Conservation (phyloP, 2,888 invertebrate genomes). For the Craniophora ligustri region DNA sequence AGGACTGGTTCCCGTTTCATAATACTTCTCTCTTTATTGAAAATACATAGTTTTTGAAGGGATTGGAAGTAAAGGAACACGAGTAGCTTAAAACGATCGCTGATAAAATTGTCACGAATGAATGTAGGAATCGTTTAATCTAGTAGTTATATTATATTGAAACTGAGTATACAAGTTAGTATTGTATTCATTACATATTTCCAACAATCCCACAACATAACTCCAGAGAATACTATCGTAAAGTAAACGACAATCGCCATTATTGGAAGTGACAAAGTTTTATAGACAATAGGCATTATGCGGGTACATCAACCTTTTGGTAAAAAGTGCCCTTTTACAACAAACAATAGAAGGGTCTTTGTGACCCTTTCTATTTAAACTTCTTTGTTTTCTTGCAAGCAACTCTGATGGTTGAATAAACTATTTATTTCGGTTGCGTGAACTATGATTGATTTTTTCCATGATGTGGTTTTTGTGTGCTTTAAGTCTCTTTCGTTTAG, state of each 20-base stretch:
- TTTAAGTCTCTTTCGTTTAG: background rate
- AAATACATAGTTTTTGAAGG: too few relatives aligned
- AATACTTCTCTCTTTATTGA: too few relatives aligned
- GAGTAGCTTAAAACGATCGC: too few relatives aligned
- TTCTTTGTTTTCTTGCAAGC: conserved; percentile 52
- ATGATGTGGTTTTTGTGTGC: background rate
- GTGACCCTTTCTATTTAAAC: conserved; percentile 50
- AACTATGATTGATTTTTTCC: conserved; percentile 17
- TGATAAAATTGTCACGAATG: too few relatives aligned
- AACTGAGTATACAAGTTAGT: too few relatives aligned
- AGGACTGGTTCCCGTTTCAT: too few relatives aligned
- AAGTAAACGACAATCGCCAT: conserved; percentile 34
- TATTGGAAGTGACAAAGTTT: conserved; percentile 44
- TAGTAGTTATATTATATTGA: too few relatives aligned
- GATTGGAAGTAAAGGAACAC: too few relatives aligned
- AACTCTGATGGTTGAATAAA: conserved; percentile 29
- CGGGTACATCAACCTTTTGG: conserved; percentile 59
- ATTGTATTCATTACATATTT: conserved; percentile 30
- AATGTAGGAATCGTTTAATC: too few relatives aligned
- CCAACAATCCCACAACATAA: conserved; percentile 27
- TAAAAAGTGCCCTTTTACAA: conserved; percentile 58
- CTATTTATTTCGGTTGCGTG: conserved; percentile 31
- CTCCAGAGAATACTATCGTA: conserved; percentile 21
- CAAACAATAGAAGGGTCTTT: conserved; percentile 48
- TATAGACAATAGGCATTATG: conserved; percentile 63